Evolutionary conservation across 2,888 invertebrate genomes (phyloP).

Genomic region (Schizaphis graminum): DNA sequence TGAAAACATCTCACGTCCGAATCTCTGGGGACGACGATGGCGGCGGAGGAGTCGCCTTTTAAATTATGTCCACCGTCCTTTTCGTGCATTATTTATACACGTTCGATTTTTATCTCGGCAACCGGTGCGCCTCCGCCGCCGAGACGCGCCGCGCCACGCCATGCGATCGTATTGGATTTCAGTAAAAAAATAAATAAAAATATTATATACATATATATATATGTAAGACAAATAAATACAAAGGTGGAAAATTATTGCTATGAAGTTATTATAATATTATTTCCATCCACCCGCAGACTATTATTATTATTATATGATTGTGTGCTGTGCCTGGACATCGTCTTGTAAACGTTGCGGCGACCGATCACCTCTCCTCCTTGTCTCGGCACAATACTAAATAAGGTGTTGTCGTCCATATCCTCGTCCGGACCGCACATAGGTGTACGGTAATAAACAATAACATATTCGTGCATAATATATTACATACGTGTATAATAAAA

Average conservation of each 20-base stretch:
- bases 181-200: slow-evolving; percentile 15
- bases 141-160: background rate
- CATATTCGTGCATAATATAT: background rate
- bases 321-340: background rate
- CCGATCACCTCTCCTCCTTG: background rate
- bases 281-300: slow-evolving; percentile 31
- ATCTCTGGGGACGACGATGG: slow-evolving; percentile 37
- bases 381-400: background rate
- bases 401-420: slow-evolving; percentile 23
- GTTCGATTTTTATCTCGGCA: slow-evolving; percentile 64
- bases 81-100: slow-evolving; percentile 62
- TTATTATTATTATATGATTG: background rate
- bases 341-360: background rate
- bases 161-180: slow-evolving; percentile 43
- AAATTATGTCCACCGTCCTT: slow-evolving; percentile 61
- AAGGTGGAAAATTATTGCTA: slow-evolving; percentile 28
- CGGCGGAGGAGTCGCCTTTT: slow-evolving; percentile 48
- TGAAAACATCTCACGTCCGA: slow-evolving; percentile 65
- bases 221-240: too few species aligned
- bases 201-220: background rate
- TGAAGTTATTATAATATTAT: slow-evolving; percentile 22
- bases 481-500: background rate
- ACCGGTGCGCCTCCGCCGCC: slow-evolving; percentile 50
- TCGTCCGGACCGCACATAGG: background rate
- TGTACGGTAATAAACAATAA: background rate